Base-by-base conservation (phyloP, 1,140 invertebrate species). In the Microplitis demolitor region DNA sequence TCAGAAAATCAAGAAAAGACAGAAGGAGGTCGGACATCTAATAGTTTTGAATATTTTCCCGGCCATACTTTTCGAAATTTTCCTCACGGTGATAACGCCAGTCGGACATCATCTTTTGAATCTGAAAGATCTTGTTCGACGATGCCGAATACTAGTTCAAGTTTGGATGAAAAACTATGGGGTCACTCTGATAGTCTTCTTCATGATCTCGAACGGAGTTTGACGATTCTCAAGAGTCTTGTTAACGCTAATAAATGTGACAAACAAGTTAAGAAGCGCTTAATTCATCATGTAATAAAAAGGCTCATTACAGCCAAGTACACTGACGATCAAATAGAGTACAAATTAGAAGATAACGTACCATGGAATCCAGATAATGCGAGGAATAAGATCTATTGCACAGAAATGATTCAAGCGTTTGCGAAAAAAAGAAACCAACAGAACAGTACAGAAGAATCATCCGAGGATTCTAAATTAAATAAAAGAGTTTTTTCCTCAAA, bases 11-110 rank as follows among this genome's bases (percentile, higher is more conserved):
- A 51, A 16, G 69, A 61, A 5, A 84, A 84, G 63, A 82, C 84
- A 69, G 76, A 82, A 13, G 79, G 82, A 2, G 87, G 85, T 24
- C 76, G 83, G 73, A 85, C 84, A 2, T 76, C 75, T 0, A 88
- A 89, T 61, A 89, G 88, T 76, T 89, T 88, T 72, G 88, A 89
- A 45, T 89, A 89, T 75, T 84, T 89, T 54, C 87, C 87, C 5
- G 87, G 87, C 4, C 84, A 88, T 64, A 77, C 84, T 4, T 89
- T 88, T 69, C 84, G 88, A 68, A 87, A 85, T 39, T 79, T 82
- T 13, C 80, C 78, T 0, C 80, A 83, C 9, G 82, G 77, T 8
- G 81, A 78, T 6, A 85, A 79, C 8, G 79, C 79, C 0, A 84
- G 82, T 51, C 82, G 77, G 3, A 80, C 82, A 0, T 86, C 85